Percentiles rank a stretch among this genome's conserved stretches.
Conservation (phyloP, 2,797 vertebrate species). For the Falco rusticolus region DNA sequence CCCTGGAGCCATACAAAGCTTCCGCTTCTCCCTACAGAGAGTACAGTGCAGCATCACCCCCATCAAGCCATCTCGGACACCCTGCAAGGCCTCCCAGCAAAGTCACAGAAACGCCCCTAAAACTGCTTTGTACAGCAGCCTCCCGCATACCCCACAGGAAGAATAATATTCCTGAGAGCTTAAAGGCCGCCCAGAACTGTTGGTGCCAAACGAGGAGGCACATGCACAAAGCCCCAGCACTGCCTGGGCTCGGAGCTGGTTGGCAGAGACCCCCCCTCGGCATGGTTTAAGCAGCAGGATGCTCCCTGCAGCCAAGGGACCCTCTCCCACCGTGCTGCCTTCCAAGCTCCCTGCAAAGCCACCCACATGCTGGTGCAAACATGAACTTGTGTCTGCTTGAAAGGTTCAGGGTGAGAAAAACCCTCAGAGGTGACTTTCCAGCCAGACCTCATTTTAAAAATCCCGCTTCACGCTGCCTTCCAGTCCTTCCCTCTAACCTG, state of each 20-base stretch:
- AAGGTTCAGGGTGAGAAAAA: neutral
- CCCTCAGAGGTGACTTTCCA: neutral
- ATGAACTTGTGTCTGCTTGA: rapidly evolving
- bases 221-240: rapidly evolving
- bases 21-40: neutral
- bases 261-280: rapidly evolving
- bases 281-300: neutral
- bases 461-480: rapidly evolving
- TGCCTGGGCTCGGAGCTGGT: neutral
- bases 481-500: rapidly evolving
- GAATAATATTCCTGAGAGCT: rapidly evolving
- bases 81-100: neutral
- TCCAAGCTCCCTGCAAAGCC: neutral
- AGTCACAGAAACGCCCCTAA: neutral
- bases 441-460: rapidly evolving
- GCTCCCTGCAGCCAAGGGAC: neutral
- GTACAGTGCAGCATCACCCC: rapidly evolving
- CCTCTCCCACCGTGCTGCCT: rapidly evolving
- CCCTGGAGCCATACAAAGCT: neutral
- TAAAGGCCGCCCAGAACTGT: rapidly evolving
- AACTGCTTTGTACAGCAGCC: neutral
- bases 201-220: rapidly evolving
- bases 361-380: neutral
- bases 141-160: too few species aligned
- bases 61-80: neutral